phyloP scores from a whole-genome alignment of 2,888 invertebrate genomes.

The Melangyna quadrimaculata region DNA sequence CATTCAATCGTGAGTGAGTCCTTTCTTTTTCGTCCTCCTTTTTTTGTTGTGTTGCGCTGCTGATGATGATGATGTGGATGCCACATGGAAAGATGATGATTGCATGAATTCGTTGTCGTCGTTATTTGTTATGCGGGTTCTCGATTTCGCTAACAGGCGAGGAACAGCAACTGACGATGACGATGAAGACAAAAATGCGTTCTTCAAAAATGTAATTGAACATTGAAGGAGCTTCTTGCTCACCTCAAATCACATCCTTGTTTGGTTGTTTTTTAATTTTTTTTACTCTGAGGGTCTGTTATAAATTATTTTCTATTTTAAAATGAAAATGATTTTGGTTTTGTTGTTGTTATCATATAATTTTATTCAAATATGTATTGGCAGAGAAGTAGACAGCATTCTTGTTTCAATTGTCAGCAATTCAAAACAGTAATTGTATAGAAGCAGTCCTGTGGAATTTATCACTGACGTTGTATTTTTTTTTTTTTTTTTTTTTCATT shows the following conservation, averaged over 20 bases:
- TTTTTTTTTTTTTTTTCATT: conserved; percentile 8
- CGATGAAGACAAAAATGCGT: conserved; percentile 29
- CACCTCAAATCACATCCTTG: conserved; percentile 68
- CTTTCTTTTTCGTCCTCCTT: conserved; percentile 29
- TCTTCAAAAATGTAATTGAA: conserved; percentile 57
- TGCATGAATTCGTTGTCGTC: conserved; percentile 18
- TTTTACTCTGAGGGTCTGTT: conserved; percentile 68
- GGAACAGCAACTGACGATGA: not conserved
- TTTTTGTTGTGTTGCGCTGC: not conserved
- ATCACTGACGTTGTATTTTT: conserved; percentile 36
- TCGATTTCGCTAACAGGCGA: conserved; percentile 14
- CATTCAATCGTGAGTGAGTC: conserved; percentile 69
- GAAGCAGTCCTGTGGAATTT: conserved; percentile 61
- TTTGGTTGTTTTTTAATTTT: conserved; percentile 8
- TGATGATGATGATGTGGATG: not conserved
- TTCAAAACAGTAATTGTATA: conserved; percentile 42
- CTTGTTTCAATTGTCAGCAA: conserved; percentile 28
- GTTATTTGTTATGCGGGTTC: conserved; percentile 64
- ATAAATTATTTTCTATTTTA: conserved; percentile 79
- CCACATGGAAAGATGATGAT: conserved; percentile 25
- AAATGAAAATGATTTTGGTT: conserved; percentile 73
- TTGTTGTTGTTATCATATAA: conserved; percentile 55
- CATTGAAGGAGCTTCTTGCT: conserved; percentile 57
- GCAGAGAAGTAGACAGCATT: conserved; percentile 67
- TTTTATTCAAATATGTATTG: conserved; percentile 71